Conservation (phyloP, 2,113 vertebrate genomes). For the Pristiophorus japonicus region DNA sequence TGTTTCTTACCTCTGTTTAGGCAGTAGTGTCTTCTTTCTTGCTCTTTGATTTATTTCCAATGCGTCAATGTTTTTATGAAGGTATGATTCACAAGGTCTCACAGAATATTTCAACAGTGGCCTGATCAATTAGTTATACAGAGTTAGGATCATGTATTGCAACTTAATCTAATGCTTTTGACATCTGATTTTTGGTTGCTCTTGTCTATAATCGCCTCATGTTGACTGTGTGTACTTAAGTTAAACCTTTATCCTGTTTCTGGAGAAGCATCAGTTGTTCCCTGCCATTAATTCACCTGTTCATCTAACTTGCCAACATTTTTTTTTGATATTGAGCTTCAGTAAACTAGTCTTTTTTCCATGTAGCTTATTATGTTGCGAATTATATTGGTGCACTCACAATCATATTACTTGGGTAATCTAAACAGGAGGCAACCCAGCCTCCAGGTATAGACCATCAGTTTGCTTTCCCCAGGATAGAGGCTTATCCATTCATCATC, state of each 20-base stretch:
- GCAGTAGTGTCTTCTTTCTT: not conserved
- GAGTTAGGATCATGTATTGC: not conserved
- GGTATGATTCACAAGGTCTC: not conserved
- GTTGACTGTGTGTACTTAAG: not conserved
- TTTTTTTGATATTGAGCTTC: not conserved
- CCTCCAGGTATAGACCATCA: not conserved
- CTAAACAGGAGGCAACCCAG: not conserved
- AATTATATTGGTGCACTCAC: not conserved
- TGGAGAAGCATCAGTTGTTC: not conserved
- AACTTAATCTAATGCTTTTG: not conserved
- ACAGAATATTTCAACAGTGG: not conserved
- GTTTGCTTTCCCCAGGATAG: not conserved
- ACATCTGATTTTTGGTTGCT: not conserved
- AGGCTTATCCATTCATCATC: no score
- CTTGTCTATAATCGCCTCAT: not conserved
- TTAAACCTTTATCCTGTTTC: not conserved
- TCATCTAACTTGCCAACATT: not conserved
- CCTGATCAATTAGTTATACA: not conserved
- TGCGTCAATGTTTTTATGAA: not conserved
- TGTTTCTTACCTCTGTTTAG: no score
- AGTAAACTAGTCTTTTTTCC: not conserved
- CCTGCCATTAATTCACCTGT: not conserved
- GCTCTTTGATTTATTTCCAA: not conserved
- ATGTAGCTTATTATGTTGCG: not conserved
- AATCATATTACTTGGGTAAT: not conserved